Conservation (phyloP, 2,888 invertebrate species). For the Baccha elongata region DNA sequence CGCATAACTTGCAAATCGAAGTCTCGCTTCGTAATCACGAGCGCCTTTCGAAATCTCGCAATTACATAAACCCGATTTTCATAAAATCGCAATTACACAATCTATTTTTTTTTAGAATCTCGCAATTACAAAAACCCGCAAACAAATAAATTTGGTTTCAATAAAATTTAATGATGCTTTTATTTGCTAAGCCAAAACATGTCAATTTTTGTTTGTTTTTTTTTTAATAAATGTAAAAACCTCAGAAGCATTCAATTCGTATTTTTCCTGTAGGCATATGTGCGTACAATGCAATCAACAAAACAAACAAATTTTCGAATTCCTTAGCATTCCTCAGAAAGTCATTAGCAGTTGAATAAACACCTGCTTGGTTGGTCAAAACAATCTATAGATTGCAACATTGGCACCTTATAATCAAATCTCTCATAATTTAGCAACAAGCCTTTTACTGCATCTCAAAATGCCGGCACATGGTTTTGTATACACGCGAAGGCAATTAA, state of each 20-base stretch:
- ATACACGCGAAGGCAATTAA: conserved; percentile 82
- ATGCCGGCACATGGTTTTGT: conserved; percentile 73
- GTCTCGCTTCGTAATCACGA: too few relatives aligned
- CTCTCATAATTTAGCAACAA: conserved; percentile 55
- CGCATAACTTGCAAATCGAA: too few relatives aligned
- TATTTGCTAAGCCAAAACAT: too few relatives aligned
- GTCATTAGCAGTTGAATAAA: conserved; percentile 52
- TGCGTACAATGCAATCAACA: conserved; percentile 29
- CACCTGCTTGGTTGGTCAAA: conserved; percentile 46
- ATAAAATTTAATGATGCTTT: too few relatives aligned
- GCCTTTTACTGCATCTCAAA: neutral
- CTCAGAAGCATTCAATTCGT: conserved; percentile 5
- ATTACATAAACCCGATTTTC: too few relatives aligned
- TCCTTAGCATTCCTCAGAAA: conserved; percentile 33
- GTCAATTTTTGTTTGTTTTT: too few relatives aligned
- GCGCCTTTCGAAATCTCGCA: too few relatives aligned
- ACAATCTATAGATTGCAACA: conserved; percentile 22
- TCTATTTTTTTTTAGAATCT: too few relatives aligned
- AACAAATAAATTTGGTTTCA: too few relatives aligned
- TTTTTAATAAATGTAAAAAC: too few relatives aligned
- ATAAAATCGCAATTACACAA: too few relatives aligned
- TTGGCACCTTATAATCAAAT: conserved; percentile 61
- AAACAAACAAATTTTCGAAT: conserved; percentile 47
- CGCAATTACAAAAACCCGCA: too few relatives aligned
- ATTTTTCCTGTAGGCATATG: conserved; percentile 26